A percentile compares a stretch with the other conserved stretches of the same genome.
Conservation (phyloP, 2,888 invertebrate species). For the Nomada ferruginata region DNA sequence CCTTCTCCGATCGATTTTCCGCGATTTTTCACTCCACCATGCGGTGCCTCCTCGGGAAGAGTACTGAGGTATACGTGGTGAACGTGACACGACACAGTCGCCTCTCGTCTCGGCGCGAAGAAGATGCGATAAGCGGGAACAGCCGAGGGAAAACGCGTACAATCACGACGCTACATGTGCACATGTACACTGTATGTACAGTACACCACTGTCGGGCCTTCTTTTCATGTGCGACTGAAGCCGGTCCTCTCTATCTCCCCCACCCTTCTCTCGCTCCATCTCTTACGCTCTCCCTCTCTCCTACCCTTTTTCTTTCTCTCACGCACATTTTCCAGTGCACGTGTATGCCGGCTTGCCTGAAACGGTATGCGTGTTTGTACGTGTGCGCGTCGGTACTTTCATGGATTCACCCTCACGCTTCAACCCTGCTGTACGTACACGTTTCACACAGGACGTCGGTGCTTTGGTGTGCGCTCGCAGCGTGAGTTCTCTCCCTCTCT, state of each 20-base stretch:
- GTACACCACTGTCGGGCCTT: neutral
- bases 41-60: slow-evolving; percentile 57
- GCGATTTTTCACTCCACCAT: slow-evolving; percentile 69
- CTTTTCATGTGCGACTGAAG: neutral
- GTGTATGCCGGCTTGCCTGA: slow-evolving; percentile 45
- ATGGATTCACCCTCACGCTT: slow-evolving; percentile 1
- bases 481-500: slow-evolving; percentile 50
- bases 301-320: slow-evolving; percentile 36
- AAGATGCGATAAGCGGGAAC: slow-evolving; percentile 45
- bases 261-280: neutral
- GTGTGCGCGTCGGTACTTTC: neutral
- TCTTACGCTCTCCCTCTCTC: slow-evolving; percentile 7
- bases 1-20: slow-evolving; percentile 71
- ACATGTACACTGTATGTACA: neutral
- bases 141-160: slow-evolving; percentile 41
- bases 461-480: slow-evolving; percentile 2
- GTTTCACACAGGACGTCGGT: neutral
- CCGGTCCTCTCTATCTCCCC: neutral
- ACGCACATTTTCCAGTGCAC: slow-evolving; percentile 42
- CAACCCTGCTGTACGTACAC: slow-evolving; percentile 1
- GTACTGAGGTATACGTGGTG: slow-evolving; percentile 45
- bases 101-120: slow-evolving; percentile 40
- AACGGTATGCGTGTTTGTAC: neutral
- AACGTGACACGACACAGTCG: slow-evolving; percentile 56
- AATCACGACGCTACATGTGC: slow-evolving; percentile 5